Evolutionary conservation across 2,113 vertebrate species (phyloP).

Genomic region (Ginglymostoma cirratum): DNA sequence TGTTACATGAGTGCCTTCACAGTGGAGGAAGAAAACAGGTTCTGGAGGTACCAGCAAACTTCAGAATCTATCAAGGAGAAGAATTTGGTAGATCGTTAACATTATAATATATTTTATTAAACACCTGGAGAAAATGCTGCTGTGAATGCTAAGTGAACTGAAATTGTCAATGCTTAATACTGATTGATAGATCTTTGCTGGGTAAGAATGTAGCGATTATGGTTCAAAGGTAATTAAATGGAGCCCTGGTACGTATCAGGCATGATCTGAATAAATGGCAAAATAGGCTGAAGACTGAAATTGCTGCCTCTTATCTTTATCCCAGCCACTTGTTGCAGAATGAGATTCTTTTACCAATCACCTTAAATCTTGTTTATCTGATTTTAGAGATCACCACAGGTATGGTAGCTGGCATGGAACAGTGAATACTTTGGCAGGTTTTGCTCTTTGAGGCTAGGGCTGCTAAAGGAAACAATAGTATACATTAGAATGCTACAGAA

Average conservation of each 20-base stretch:
- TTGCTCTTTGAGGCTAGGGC: not conserved
- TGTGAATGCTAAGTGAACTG: not conserved
- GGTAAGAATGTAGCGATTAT: not conserved
- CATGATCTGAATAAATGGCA: not conserved
- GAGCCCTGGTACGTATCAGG: not conserved
- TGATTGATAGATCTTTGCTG: not conserved
- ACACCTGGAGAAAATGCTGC: not conserved
- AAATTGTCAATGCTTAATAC: not conserved
- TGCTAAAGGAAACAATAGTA: not conserved
- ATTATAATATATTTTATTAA: not conserved
- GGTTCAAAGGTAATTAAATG: not conserved
- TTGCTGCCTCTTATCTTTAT: not conserved
- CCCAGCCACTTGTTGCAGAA: not conserved
- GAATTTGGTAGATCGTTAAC: not conserved
- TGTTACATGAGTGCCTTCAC: not conserved
- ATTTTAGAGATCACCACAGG: not conserved
- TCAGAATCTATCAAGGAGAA: not conserved
- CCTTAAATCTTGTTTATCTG: not conserved
- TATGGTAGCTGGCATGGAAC: not conserved
- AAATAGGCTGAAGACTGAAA: not conserved
- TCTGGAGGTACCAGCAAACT: not conserved
- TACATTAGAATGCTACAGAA: not conserved
- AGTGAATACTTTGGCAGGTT: not conserved
- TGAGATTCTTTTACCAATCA: not conserved
- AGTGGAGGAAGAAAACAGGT: not conserved